Conservation (phyloP, 2,113 vertebrate species). For the Mus pahari region DNA sequence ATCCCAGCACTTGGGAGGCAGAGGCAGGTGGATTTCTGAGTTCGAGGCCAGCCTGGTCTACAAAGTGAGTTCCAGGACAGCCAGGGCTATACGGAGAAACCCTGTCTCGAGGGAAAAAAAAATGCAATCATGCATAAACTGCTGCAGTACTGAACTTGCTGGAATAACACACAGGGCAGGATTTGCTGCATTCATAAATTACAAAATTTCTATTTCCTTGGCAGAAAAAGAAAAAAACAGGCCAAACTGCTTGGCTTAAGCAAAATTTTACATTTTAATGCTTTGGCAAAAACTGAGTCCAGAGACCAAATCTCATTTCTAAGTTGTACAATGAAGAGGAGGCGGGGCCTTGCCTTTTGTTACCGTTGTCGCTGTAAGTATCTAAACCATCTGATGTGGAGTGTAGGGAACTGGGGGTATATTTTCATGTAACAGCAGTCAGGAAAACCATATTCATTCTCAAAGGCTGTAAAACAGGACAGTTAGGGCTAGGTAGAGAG, state of each 20-base stretch:
- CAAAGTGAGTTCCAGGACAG: background rate
- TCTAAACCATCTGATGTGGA: background rate
- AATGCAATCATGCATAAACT: background rate
- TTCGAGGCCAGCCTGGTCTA: background rate
- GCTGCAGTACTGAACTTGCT: background rate
- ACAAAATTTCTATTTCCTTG: constrained; percentile 1
- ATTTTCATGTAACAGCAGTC: background rate
- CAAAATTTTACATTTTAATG: background rate
- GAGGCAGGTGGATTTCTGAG: background rate
- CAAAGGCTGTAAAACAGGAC: no score
- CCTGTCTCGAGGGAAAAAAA: no score
- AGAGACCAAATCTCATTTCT: background rate
- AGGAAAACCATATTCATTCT: background rate
- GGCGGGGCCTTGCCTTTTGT: background rate
- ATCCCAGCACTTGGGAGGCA: background rate
- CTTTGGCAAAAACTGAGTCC: background rate
- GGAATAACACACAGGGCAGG: background rate
- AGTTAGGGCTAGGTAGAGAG: no score
- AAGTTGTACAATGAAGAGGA: background rate
- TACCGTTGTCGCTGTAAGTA: background rate
- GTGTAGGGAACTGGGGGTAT: background rate
- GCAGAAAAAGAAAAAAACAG: background rate
- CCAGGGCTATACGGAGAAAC: no score
- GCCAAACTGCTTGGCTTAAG: background rate
- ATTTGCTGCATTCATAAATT: background rate